Base-by-base conservation (phyloP, 2,797 vertebrate species). In the Enteromius argenteus region DNA sequence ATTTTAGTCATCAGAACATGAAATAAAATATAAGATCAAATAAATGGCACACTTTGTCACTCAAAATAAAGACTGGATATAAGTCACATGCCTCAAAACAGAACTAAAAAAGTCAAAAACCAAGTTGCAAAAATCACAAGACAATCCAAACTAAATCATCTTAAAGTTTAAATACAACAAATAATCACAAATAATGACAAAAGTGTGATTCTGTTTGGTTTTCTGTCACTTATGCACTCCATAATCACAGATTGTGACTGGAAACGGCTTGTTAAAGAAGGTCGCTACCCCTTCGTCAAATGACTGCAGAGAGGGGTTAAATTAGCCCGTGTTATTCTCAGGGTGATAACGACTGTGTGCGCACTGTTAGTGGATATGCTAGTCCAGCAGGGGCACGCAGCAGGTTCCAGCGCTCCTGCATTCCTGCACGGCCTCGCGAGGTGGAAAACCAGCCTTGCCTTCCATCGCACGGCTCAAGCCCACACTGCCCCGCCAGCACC, bases 401-500 rank as follows among this genome's bases (percentile, higher is more conserved):
- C 37, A 30, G 56, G 58, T 78, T 62, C 51, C 44, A n/a, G 49
- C 30, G 27, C 49, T n/a, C 68, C 80, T 30, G 21, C 87, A 81
- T 87, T 89, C 84, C 86, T 78, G 73, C 64, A 49, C 15, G 17
- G 68, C 73, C 9, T 15, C 60, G 73, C 27, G 23, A 78, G 73
- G 44, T 83, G 76, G 58, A 87, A 81, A 85, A 77, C 30, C 56
- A 74, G 66, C 77, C 56, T 39, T 21, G 60, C 27, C 35, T 84
- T 79, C 75, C 42, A 14, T 68, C 4, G 21, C 2, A 17, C 19
- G 17, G 19, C 42, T 35, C 17, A 1, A 85, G 68, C 74, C 56
- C 51, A 30, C 35, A 49, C 58, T 32, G 32, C 71, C 68, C 84
- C 13, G 56, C 62, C 81, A 79, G 53, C 68, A 66, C 68, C 14